Conservation (phyloP, 2,797 vertebrate species). For the Alectoris magna region DNA sequence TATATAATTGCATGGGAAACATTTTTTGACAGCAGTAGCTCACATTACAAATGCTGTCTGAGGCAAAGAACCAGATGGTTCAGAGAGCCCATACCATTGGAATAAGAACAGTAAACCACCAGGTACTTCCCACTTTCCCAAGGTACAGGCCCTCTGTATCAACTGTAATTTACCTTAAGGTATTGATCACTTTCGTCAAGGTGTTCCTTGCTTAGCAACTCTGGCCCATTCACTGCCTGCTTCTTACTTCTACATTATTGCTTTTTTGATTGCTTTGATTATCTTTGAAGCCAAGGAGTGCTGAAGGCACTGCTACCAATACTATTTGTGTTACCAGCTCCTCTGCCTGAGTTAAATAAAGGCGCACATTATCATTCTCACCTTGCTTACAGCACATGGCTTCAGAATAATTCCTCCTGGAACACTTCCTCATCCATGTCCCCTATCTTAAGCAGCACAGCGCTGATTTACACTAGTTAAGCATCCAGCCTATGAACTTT, state of each 20-base stretch:
- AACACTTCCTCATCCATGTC: background rate
- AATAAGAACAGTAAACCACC: background rate
- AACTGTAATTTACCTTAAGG: background rate
- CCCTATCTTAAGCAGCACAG: background rate
- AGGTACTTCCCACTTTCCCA: background rate
- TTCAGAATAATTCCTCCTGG: background rate
- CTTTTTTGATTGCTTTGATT: background rate
- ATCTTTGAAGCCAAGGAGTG: background rate
- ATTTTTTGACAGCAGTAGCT: background rate
- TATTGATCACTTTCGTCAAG: background rate
- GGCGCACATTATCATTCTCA: background rate
- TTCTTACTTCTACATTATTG: background rate
- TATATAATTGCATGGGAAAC: background rate
- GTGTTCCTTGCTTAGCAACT: background rate
- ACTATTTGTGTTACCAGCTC: background rate
- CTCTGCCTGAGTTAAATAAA: slow-evolving; percentile 4
- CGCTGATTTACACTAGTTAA: background rate
- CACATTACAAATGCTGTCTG: background rate
- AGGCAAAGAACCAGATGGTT: background rate
- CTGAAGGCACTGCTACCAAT: background rate
- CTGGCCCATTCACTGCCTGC: background rate
- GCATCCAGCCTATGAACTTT: background rate
- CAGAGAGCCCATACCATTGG: background rate
- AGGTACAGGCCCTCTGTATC: background rate
- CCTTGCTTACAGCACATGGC: background rate